phyloP scores from a whole-genome alignment of 1,140 invertebrate species.

The Plutomurus gul region DNA sequence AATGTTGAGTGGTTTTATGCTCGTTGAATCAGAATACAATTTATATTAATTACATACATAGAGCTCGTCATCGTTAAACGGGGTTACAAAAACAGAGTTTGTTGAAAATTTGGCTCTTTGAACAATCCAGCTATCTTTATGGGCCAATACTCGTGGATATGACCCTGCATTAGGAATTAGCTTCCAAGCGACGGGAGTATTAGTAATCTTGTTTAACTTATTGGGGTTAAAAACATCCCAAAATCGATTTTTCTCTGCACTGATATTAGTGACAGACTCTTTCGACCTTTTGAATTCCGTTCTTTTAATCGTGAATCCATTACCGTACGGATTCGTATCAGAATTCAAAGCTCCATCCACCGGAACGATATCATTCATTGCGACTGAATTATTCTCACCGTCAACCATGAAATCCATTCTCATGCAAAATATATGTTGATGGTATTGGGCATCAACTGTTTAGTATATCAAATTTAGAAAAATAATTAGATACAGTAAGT shows the following conservation, averaged over 20 bases:
- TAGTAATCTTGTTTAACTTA: not conserved
- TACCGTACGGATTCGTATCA: slow-evolving; percentile 34
- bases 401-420: slow-evolving; percentile 45
- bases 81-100: not conserved
- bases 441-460: not conserved
- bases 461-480: not conserved
- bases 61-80: not conserved
- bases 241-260: not conserved
- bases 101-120: not conserved
- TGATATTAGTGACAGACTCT: not conserved
- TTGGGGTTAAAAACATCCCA: slow-evolving; percentile 22
- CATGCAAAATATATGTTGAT: slow-evolving; percentile 44
- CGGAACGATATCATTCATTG: slow-evolving; percentile 21
- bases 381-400: slow-evolving; percentile 34
- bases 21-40: too few relatives aligned
- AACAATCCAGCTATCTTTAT: not conserved
- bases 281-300: not conserved
- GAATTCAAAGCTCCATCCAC: slow-evolving; percentile 15
- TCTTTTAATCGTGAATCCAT: slow-evolving; percentile 35
- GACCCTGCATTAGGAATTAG: not conserved
- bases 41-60: too few relatives aligned
- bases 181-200: not conserved
- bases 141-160: not conserved
- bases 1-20: too few relatives aligned
- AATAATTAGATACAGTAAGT: not conserved